These are phyloP conservation scores for Agapostemon virescens DNA, from an alignment of 2,888 invertebrate genomes.

Conservation along the genomic window DNA sequence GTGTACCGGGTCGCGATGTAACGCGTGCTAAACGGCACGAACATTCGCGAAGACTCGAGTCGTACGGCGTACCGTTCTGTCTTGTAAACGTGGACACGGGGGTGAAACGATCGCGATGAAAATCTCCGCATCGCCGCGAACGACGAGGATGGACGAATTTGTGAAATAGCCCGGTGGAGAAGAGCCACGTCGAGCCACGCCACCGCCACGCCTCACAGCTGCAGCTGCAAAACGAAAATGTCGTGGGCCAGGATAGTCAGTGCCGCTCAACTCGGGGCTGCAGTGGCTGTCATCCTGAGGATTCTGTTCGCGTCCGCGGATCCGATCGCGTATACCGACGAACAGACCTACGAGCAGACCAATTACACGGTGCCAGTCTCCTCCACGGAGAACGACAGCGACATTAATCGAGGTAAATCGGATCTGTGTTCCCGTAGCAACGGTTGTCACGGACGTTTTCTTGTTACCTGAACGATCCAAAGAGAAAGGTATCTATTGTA, in stretches of 20 bases:
- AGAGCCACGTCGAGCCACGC: constrained; percentile 24
- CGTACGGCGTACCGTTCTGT: constrained; percentile 3
- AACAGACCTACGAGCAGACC: constrained; percentile 61
- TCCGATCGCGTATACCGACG: constrained; percentile 58
- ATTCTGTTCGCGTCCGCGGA: constrained; percentile 56
- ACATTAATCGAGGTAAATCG: constrained; percentile 71
- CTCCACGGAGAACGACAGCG: constrained; percentile 70
- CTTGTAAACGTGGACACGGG: constrained; percentile 4
- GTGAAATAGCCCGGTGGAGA: constrained; percentile 60
- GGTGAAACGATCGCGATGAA: constrained; percentile 44
- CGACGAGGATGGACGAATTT: constrained; percentile 65
- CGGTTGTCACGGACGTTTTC: constrained; percentile 3
- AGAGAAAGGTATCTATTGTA: constrained; percentile 1
- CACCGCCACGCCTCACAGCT: constrained; percentile 53
- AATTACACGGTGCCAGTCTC: constrained; percentile 58
- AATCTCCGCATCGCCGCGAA: constrained; percentile 30
- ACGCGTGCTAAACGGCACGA: constrained; percentile 39
- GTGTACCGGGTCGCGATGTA: constrained; percentile 42
- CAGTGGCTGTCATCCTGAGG: constrained; percentile 63
- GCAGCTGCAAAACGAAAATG: constrained; percentile 71
- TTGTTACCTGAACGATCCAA: background rate
- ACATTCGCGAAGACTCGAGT: constrained; percentile 36
- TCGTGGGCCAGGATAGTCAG: constrained; percentile 71
- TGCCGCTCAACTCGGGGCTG: constrained; percentile 65
- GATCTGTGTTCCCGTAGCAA: background rate